Evolutionary conservation across 2,797 vertebrate species (phyloP), one percentile per base, ranked within the genome.

Genomic region (Artibeus lituratus): DNA sequence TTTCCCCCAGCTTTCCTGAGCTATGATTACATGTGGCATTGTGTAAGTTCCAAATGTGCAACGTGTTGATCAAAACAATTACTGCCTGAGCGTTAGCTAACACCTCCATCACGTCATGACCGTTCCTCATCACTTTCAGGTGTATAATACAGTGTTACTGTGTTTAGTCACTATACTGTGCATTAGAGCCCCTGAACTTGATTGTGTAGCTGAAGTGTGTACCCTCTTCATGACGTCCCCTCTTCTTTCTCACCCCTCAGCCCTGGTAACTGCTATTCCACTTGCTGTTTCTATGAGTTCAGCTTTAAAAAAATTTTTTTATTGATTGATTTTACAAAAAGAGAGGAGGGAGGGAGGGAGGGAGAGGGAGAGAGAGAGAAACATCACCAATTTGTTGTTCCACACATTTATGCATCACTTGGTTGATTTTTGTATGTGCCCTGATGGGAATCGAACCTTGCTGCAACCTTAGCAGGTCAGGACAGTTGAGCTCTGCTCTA

Each of bases 201-300:
- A 18, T 67, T 19, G 19, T 67, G 26, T 9, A 62, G 12, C 15
- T n/a, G 37, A 78, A 85, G 35, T 82, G 53, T 91, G 55, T 19
- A 26, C 42, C 26, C 51, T 85, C 19, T 77, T 49, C 39, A 59
- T 24, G 49, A 19, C 59, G 44, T 69, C 26, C 84, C 18, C 57
- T 21, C 26, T 0, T 76, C 82, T 47, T 37, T 24, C 16, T 47
- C 1, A 69, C 37, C n/a, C n/a, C 29, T 65, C 24, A 69, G 47
- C 14, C 57, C 57, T 49, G 70, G 22, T 32, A 77, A 35, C 21
- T 4, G 70, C 53, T 55, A 5, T 53, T 80, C 37, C 78, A 19
- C 42, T 80, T 16, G 49, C 65, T 55, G 37, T 92, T 92, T 85
- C 62, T 86, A 4, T 29, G 65, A 91, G 35, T 78, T 72, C 35